A percentile compares a stretch with the other conserved stretches of the same genome.
phyloP scores from a whole-genome alignment of 2,113 vertebrate genomes.

The Serinus canaria region DNA sequence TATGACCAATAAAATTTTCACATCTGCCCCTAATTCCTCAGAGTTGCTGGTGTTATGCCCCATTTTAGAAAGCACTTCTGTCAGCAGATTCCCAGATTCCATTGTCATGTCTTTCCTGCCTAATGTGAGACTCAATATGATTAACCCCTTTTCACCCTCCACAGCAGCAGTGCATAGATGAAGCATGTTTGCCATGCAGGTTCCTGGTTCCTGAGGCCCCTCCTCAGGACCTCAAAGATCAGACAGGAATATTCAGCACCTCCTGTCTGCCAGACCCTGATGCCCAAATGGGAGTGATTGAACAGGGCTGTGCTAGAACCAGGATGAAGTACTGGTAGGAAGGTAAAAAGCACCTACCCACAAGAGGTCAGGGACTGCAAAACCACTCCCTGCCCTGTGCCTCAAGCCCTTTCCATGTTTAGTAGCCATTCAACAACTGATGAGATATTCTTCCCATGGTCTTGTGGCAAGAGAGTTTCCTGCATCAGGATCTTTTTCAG shows the following conservation, averaged over 20 bases:
- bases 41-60: neutral
- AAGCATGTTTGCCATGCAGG: neutral
- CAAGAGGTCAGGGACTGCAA: neutral
- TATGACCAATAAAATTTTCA: neutral
- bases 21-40: neutral
- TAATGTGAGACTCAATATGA: neutral
- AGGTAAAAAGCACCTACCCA: neutral
- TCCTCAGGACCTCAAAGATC: neutral
- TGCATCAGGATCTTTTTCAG: neutral
- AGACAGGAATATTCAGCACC: fast-evolving
- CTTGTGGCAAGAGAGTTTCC: neutral
- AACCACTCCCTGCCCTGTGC: neutral
- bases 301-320: neutral
- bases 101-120: neutral
- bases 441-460: neutral
- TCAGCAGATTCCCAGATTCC: neutral
- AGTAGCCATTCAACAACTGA: neutral
- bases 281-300: neutral
- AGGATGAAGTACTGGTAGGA: neutral
- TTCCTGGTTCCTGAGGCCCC: neutral
- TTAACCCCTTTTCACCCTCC: neutral
- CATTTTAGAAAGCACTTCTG: neutral
- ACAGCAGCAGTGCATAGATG: neutral
- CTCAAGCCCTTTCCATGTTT: neutral
- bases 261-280: neutral